Evolutionary conservation across 2,113 vertebrate species (phyloP).

Genomic region (Chaetura pelagica): DNA sequence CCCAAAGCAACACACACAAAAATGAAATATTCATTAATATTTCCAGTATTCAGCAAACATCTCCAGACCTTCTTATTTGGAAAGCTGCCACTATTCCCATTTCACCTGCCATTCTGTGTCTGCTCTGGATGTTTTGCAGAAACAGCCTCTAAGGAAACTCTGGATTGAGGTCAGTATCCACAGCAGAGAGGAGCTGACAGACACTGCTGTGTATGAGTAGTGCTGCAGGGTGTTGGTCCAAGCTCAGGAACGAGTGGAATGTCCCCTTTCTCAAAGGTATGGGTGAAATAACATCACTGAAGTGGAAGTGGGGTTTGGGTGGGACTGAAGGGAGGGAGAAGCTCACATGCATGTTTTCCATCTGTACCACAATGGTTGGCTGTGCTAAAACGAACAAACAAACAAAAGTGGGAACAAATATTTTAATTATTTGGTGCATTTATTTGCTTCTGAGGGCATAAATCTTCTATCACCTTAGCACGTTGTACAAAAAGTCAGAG

Average conservation of each 20-base stretch:
- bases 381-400: neutral
- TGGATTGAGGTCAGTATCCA: conserved; percentile 43
- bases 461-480: neutral
- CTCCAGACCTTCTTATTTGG: conserved; percentile 18
- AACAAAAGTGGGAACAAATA: neutral
- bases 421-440: neutral
- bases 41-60: conserved; percentile 23
- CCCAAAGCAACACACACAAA: neutral
- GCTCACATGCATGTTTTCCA: neutral
- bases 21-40: conserved; percentile 36
- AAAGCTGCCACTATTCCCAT: neutral
- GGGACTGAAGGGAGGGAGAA: neutral
- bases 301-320: neutral
- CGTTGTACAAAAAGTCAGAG: neutral
- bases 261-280: conserved; percentile 35
- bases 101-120: neutral
- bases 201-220: neutral
- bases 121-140: conserved; percentile 24
- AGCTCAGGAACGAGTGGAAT: conserved; percentile 45
- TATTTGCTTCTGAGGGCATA: conserved; percentile 14
- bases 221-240: neutral
- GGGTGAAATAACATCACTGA: conserved; percentile 19
- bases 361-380: neutral
- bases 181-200: conserved; percentile 20
- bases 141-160: conserved; percentile 11